These are phyloP conservation scores for Yoshiicerus persimilis DNA, from an alignment of 1,140 invertebrate genomes.

Conservation along the genomic window DNA sequence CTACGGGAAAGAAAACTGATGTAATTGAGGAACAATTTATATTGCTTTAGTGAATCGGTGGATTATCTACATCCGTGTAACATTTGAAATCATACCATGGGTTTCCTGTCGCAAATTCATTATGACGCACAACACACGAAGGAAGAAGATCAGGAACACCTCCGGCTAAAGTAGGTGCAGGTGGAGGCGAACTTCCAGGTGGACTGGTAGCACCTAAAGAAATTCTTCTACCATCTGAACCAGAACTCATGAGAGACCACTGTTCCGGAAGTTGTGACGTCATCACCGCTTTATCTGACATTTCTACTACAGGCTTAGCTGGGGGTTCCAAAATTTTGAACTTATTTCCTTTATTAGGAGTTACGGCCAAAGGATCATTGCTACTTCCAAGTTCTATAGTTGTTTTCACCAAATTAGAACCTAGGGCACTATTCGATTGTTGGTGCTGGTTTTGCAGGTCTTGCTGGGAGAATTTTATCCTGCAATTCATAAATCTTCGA, in stretches of 20 bases:
- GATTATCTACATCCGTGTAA: no score
- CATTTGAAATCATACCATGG: conserved; percentile 39
- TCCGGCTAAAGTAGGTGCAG: conserved; percentile 44
- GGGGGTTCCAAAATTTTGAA: conserved; percentile 34
- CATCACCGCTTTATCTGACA: conserved; percentile 48
- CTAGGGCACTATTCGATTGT: background rate
- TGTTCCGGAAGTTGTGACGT: conserved; percentile 46
- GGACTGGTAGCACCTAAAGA: conserved; percentile 41
- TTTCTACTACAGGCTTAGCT: conserved; percentile 39
- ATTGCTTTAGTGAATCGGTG: no score
- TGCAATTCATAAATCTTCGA: background rate
- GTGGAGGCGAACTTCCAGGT: conserved; percentile 34
- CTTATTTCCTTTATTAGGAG: conserved; percentile 24
- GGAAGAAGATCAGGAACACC: conserved; percentile 48
- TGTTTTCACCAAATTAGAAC: conserved; percentile 40
- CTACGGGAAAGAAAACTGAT: no score
- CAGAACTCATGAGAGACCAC: conserved; percentile 47
- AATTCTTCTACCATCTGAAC: conserved; percentile 40
- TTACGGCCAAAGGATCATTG: conserved; percentile 36
- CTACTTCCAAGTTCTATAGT: conserved; percentile 45
- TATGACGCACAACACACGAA: conserved; percentile 43
- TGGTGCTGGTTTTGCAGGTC: background rate
- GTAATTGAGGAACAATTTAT: no score
- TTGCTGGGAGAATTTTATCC: conserved; percentile 45
- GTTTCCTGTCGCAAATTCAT: conserved; percentile 30